Conservation (phyloP, 1,140 invertebrate genomes). For the Dendrolimus punctatus region DNA sequence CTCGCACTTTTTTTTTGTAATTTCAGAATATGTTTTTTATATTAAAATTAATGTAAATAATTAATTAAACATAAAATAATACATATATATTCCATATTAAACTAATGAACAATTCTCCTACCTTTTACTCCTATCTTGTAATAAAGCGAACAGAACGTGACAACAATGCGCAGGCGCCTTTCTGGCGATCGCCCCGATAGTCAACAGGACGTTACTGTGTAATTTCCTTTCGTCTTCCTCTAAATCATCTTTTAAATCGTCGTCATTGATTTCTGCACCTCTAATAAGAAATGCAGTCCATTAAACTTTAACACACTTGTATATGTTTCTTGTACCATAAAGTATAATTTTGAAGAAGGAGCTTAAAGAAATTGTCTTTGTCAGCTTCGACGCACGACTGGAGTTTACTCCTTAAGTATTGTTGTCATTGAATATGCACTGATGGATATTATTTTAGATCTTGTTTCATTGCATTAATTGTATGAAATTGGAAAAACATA, state of each 20-base stretch:
- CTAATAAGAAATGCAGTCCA: constrained; percentile 18
- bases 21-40: too few species aligned
- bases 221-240: constrained; percentile 54
- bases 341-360: background rate
- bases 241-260: constrained; percentile 54
- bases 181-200: constrained; percentile 50
- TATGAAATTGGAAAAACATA: too few species aligned
- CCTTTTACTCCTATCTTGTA: constrained; percentile 55
- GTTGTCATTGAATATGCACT: too few species aligned
- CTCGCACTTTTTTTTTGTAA: too few species aligned
- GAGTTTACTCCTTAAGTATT: too few species aligned
- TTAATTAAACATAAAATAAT: too few species aligned
- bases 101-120: constrained; percentile 9
- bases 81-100: too few species aligned
- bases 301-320: background rate
- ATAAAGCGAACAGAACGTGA: constrained; percentile 44
- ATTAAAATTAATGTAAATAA: too few species aligned
- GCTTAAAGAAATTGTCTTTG: background rate
- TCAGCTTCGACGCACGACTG: too few species aligned
- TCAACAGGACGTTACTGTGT: constrained; percentile 47
- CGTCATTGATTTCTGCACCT: constrained; percentile 39
- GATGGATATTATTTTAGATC: too few species aligned
- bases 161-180: constrained; percentile 54
- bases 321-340: background rate
- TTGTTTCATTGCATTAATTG: too few species aligned